Base-by-base conservation (phyloP, 2,113 vertebrate species). In the Python bivittatus region DNA sequence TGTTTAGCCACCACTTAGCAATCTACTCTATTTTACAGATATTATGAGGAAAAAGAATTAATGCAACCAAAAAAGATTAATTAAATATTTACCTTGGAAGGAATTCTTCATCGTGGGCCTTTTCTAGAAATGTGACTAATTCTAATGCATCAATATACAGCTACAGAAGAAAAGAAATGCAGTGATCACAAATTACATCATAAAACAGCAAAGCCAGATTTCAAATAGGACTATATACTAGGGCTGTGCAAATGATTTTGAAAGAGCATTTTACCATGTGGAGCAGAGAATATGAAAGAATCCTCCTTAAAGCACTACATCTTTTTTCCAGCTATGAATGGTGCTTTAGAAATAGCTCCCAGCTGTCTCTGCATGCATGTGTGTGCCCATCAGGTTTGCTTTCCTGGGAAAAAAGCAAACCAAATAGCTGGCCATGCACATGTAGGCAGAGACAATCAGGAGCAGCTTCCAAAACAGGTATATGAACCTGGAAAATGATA, bases 121-220 rank as follows among this genome's bases (percentile, higher is more conserved):
- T 98, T 94, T 98, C 98, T 79, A 99, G 97, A 83, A 97, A 98
- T 88, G 95, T 94, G 4, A 99, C 97, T 85, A 99, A 96, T 94
- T 99, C 99, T 15, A 98, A 95, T 61, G 98, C 98, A 96, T 99
- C 99, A 38, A 99, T 97, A 95, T 99, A 99, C 17, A 99, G 98
- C 99, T 99, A 96, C 64, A 95, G 23, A 94, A 57, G 87, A 93
- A n/a, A 91, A 58, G 2, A 3, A 25, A 72, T 92, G 94, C 79
- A 58, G 6, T 79, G 54, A 93, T n/a, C n/a, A 94, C 33, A 6
- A 44, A 91, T 89, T 90, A 94, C 94, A 88, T 0, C 52, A 88
- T 33, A 89, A 90, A 92, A 92, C 7, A 3, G 11, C 48, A 58
- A 92, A 88, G 1, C 52, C n/a, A 44, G 0, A 85, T 15, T 56